Evolutionary conservation across 1,140 invertebrate species (phyloP).

Genomic region (Oppia nitens): DNA sequence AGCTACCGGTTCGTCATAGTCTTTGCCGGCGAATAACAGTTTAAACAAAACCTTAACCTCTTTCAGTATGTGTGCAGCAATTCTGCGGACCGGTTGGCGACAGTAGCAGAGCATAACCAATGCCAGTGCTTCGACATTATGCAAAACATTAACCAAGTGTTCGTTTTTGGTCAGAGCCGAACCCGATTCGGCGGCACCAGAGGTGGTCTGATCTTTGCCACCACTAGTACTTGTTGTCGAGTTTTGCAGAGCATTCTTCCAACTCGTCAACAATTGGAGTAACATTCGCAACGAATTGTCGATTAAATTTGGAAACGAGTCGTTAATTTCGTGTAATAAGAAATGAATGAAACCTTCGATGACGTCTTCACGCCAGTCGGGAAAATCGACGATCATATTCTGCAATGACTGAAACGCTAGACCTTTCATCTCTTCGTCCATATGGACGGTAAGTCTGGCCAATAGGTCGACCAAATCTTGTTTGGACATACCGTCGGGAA

Average conservation of each 20-base stretch:
- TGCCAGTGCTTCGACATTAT: slow-evolving; percentile 67
- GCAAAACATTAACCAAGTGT: slow-evolving; percentile 46
- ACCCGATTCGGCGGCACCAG: too few species aligned
- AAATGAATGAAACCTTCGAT: slow-evolving; percentile 88
- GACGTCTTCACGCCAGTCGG: slow-evolving; percentile 92
- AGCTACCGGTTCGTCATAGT: slow-evolving; percentile 53
- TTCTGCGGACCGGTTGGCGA: slow-evolving; percentile 58
- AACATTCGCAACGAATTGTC: slow-evolving; percentile 89
- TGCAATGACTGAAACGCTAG: slow-evolving; percentile 91
- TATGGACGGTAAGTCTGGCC: slow-evolving; percentile 63
- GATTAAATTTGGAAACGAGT: slow-evolving; percentile 63
- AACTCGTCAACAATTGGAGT: slow-evolving; percentile 73
- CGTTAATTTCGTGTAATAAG: slow-evolving; percentile 73
- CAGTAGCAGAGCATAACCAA: slow-evolving; percentile 88
- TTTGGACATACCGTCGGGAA: slow-evolving; percentile 90
- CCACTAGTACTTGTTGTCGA: slow-evolving; percentile 17
- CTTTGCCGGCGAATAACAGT: slow-evolving; percentile 26
- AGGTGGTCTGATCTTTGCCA: slow-evolving; percentile 8
- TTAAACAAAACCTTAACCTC: slow-evolving; percentile 47
- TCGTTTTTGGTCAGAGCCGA: slow-evolving; percentile 35
- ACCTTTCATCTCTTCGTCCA: slow-evolving; percentile 44
- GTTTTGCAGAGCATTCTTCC: slow-evolving; percentile 56
- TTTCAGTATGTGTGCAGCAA: slow-evolving; percentile 71
- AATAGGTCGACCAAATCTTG: slow-evolving; percentile 84
- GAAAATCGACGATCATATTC: slow-evolving; percentile 84